Evolutionary conservation across 2,888 invertebrate genomes (phyloP).

Genomic region (Diogma glabrata): DNA sequence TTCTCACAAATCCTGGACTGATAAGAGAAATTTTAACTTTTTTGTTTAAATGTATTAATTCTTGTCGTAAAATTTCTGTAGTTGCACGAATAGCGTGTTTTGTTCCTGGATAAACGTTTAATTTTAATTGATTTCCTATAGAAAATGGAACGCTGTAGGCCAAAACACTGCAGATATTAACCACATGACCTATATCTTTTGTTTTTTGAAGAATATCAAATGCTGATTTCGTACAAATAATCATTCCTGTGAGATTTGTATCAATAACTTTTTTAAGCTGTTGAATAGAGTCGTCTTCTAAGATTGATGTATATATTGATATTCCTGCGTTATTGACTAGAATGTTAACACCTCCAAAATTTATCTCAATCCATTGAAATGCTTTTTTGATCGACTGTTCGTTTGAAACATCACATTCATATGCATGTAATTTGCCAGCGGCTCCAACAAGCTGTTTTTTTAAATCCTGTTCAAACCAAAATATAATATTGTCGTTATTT

Average conservation of each 20-base stretch:
- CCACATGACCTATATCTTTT: slow-evolving; percentile 35
- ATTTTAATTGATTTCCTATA: neutral
- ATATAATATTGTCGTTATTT: no score
- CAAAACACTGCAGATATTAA: slow-evolving; percentile 36
- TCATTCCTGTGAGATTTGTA: slow-evolving; percentile 35
- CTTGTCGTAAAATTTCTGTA: slow-evolving; percentile 26
- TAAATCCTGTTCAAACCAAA: no score
- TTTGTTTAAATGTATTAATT: slow-evolving; percentile 18
- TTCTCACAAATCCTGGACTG: slow-evolving; percentile 1
- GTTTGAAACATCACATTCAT: slow-evolving; percentile 39
- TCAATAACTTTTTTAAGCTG: slow-evolving; percentile 33
- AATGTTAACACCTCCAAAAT: slow-evolving; percentile 42
- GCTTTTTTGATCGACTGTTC: slow-evolving; percentile 42
- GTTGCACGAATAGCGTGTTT: slow-evolving; percentile 28
- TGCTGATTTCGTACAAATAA: slow-evolving; percentile 37
- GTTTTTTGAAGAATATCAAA: slow-evolving; percentile 38
- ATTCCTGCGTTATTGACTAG: slow-evolving; percentile 46
- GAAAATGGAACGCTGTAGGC: slow-evolving; percentile 24
- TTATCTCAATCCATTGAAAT: slow-evolving; percentile 40
- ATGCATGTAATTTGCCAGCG: slow-evolving; percentile 25
- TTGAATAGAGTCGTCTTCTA: slow-evolving; percentile 20
- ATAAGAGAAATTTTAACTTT: slow-evolving; percentile 1
- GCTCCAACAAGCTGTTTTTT: no score
- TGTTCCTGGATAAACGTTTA: slow-evolving; percentile 27
- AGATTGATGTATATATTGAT: neutral